Percentiles rank a stretch among this genome's conserved stretches.
These are phyloP conservation scores for Apostichopus parvimensis DNA, from an alignment of 35 echinoderm and acorn worm genomes.

Conservation along the genomic window DNA sequence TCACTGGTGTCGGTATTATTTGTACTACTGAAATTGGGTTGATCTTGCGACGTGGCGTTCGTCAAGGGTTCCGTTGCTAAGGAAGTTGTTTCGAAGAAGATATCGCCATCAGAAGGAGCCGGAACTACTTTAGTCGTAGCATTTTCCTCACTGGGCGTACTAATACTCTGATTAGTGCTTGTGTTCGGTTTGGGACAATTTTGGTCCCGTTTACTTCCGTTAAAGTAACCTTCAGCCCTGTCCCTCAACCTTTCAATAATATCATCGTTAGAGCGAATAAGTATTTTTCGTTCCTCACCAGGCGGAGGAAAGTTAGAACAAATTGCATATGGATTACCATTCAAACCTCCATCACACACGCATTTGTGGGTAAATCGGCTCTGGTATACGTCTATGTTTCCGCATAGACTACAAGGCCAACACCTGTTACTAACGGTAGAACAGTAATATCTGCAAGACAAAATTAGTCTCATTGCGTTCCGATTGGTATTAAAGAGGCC, in stretches of 20 bases:
- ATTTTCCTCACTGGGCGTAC: too few species aligned
- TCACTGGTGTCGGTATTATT: too few species aligned
- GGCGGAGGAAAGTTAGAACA: neutral
- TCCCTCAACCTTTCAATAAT: neutral
- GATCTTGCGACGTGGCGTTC: too few species aligned
- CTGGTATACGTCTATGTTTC: neutral
- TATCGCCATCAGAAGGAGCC: too few species aligned
- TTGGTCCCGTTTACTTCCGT: neutral
- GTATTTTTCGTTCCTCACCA: neutral
- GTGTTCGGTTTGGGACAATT: neutral
- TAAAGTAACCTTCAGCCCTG: neutral
- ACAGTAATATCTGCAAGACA: neutral
- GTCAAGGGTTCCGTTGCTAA: too few species aligned
- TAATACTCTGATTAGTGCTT: too few species aligned
- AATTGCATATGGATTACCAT: neutral
- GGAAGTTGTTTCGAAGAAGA: too few species aligned
- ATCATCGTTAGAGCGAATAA: neutral
- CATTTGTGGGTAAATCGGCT: neutral
- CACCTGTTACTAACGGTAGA: neutral
- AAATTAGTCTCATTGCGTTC: too few species aligned
- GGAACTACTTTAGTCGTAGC: too few species aligned
- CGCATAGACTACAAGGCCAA: slow-evolving; percentile 12
- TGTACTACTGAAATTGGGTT: too few species aligned
- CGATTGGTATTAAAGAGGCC: too few species aligned
- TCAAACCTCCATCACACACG: neutral